A percentile compares a stretch with the other conserved stretches of the same genome.
Conservation (phyloP, 2,113 vertebrate genomes). For the Castor canadensis region DNA sequence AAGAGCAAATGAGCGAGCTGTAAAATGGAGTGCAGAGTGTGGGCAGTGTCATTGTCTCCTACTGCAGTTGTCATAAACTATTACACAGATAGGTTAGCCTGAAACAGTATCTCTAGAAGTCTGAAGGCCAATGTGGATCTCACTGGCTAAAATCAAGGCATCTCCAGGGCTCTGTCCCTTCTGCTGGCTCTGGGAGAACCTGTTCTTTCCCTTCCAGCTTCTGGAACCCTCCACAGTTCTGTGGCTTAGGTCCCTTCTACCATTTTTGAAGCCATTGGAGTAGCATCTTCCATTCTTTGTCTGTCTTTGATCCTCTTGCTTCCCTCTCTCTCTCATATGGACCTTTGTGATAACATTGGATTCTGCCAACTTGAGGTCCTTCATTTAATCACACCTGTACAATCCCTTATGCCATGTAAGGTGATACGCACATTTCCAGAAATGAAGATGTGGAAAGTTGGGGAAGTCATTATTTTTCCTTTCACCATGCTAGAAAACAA, state of each 20-base stretch:
- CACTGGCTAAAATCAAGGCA: not conserved
- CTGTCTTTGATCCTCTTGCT: not conserved
- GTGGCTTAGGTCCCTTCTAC: not conserved
- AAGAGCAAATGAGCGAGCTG: not conserved
- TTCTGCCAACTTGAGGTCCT: not conserved
- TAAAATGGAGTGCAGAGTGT: not conserved
- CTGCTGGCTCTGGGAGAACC: not conserved
- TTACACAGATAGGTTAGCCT: not conserved
- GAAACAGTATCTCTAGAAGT: not conserved
- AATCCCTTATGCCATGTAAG: not conserved
- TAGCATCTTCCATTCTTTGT: not conserved
- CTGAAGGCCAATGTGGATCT: not conserved
- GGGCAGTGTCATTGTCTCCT: not conserved
- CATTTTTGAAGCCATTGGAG: not conserved
- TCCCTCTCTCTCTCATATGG: not conserved
- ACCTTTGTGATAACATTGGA: not conserved
- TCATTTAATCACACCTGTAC: not conserved
- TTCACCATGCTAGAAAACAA: not conserved
- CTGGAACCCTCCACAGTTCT: not conserved
- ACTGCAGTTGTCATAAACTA: not conserved
- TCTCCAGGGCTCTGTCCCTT: not conserved
- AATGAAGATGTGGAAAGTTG: not conserved
- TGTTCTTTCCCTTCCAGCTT: not conserved
- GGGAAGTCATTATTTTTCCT: not conserved
- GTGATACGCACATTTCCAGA: not conserved